phyloP scores from a whole-genome alignment of 2,797 vertebrate species.

The Eulemur mongoz region DNA sequence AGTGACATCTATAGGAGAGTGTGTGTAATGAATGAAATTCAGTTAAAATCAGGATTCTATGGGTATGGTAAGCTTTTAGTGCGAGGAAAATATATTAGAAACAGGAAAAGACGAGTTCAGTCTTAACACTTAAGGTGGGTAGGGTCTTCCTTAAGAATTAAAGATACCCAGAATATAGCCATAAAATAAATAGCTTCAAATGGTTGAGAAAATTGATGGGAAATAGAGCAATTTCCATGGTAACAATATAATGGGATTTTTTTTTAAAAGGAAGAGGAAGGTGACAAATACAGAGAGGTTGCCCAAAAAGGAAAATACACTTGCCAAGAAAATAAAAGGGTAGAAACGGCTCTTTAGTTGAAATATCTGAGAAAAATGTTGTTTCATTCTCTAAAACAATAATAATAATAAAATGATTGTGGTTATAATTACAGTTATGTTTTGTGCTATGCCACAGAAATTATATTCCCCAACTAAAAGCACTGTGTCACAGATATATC shows the following conservation, averaged over 20 bases:
- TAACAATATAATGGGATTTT: slow-evolving; percentile 75
- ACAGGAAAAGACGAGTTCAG: slow-evolving; percentile 62
- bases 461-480: background rate
- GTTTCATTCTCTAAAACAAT: slow-evolving; percentile 47
- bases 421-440: background rate
- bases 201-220: slow-evolving; percentile 57
- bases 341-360: background rate
- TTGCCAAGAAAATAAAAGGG: slow-evolving; percentile 26
- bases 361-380: slow-evolving; percentile 49
- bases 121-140: slow-evolving; percentile 59
- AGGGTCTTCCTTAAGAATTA: slow-evolving; percentile 45
- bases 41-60: slow-evolving; percentile 1
- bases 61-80: slow-evolving; percentile 39
- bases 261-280: slow-evolving; percentile 55
- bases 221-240: slow-evolving; percentile 81
- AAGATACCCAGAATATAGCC: slow-evolving; percentile 52
- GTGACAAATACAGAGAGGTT: slow-evolving; percentile 24
- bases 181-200: slow-evolving; percentile 71
- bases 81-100: slow-evolving; percentile 58
- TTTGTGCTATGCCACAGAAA: background rate
- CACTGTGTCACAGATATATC: background rate
- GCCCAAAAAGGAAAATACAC: background rate
- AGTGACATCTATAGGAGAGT: slow-evolving; percentile 85
- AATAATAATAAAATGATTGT: background rate
- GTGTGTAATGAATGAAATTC: background rate